These are phyloP conservation scores for Nowickia ferox DNA, from an alignment of 2,888 invertebrate genomes.

Conservation along the genomic window DNA sequence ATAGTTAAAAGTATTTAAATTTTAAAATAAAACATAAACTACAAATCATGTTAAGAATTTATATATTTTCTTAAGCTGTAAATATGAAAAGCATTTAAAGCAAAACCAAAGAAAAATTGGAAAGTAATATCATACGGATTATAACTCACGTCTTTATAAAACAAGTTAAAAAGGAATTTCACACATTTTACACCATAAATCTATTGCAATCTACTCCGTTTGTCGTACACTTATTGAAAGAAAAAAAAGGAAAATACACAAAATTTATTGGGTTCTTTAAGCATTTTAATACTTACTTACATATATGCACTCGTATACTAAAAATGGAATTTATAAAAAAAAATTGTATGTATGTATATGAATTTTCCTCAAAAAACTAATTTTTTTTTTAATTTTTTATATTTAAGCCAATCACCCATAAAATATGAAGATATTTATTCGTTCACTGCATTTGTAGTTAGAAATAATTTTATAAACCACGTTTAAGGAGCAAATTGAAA, in stretches of 20 bases:
- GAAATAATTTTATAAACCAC: slow-evolving; percentile 7
- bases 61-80: slow-evolving; percentile 60
- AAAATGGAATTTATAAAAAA: slow-evolving; percentile 1
- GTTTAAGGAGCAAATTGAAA: slow-evolving; percentile 4
- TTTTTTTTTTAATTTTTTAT: background rate
- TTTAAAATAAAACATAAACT: slow-evolving; percentile 25
- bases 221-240: slow-evolving; percentile 22
- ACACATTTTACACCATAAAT: slow-evolving; percentile 52
- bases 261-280: slow-evolving; percentile 23
- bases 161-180: slow-evolving; percentile 32
- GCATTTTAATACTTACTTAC: slow-evolving; percentile 34
- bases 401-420: slow-evolving; percentile 45
- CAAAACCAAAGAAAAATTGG: slow-evolving; percentile 13
- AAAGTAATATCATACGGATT: slow-evolving; percentile 33
- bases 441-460: slow-evolving; percentile 38
- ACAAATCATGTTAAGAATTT: slow-evolving; percentile 57
- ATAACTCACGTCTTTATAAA: background rate
- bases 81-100: slow-evolving; percentile 56
- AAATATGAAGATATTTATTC: slow-evolving; percentile 43
- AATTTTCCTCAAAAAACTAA: background rate
- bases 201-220: slow-evolving; percentile 39
- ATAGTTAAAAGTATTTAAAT: slow-evolving; percentile 22
- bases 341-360: background rate
- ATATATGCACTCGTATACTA: slow-evolving; percentile 39
- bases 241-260: slow-evolving; percentile 13